These are phyloP conservation scores for Drosophila picticornis DNA, from an alignment of 2,888 invertebrate species.

Conservation along the genomic window DNA sequence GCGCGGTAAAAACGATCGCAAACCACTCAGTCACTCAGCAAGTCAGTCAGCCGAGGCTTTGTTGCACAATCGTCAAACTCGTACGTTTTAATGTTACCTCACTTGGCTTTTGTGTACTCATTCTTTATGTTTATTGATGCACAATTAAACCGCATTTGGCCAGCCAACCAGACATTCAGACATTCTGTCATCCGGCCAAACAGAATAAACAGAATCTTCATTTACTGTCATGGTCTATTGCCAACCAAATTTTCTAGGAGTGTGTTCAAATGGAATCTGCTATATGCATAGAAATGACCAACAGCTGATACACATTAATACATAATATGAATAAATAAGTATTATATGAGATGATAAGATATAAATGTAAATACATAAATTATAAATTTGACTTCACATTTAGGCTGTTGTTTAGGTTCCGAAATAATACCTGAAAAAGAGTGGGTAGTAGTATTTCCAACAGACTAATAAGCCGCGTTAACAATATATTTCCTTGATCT, in stretches of 20 bases:
- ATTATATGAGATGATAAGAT: background rate
- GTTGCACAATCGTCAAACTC: conserved; percentile 55
- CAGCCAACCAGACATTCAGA: conserved; percentile 52
- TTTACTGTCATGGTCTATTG: conserved; percentile 77
- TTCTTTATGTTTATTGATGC: conserved; percentile 65
- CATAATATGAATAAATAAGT: background rate
- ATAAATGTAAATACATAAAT: background rate
- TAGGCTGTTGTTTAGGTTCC: background rate
- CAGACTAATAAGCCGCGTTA: background rate
- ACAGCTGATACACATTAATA: conserved; percentile 8
- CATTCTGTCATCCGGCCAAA: conserved; percentile 62
- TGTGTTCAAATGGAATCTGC: conserved; percentile 39
- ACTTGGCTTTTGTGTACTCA: conserved; percentile 52
- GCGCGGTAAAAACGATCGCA: conserved; percentile 44
- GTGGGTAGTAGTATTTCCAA: background rate
- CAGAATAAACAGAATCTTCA: conserved; percentile 56
- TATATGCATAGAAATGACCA: conserved; percentile 13
- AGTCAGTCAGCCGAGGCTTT: conserved; percentile 58
- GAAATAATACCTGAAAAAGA: background rate
- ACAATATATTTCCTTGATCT: background rate
- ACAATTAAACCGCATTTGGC: conserved; percentile 71
- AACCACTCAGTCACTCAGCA: conserved; percentile 51
- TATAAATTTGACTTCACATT: background rate
- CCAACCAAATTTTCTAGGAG: conserved; percentile 59
- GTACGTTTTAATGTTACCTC: conserved; percentile 49